Conservation (phyloP, 2,113 vertebrate genomes). For the Coturnix japonica region DNA sequence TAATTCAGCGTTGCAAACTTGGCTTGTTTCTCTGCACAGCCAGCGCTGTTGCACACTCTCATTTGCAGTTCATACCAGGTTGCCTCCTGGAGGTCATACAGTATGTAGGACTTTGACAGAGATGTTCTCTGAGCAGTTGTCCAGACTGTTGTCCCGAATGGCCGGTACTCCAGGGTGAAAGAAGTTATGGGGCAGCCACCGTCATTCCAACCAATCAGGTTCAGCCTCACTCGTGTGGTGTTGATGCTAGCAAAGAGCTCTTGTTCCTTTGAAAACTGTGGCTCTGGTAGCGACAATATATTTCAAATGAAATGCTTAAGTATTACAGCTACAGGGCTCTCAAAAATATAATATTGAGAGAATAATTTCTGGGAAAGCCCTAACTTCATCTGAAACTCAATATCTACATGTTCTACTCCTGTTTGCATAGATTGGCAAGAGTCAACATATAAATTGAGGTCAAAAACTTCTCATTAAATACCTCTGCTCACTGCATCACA, state of each 20-base stretch:
- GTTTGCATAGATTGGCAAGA: background rate
- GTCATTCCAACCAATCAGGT: constrained; percentile 97
- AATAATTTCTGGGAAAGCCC: background rate
- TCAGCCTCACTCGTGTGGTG: constrained; percentile 90
- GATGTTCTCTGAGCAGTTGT: constrained; percentile 93
- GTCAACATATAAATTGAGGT: background rate
- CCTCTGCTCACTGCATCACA: background rate
- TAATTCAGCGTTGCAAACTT: constrained; percentile 93
- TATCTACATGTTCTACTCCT: background rate
- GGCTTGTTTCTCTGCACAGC: constrained; percentile 93
- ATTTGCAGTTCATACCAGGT: constrained; percentile 98
- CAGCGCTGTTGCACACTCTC: constrained; percentile 96
- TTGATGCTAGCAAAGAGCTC: constrained; percentile 97
- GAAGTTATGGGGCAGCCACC: constrained; percentile 97
- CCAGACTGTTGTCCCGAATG: constrained; percentile 91
- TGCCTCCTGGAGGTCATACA: constrained; percentile 95
- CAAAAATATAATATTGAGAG: background rate
- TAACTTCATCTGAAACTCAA: background rate
- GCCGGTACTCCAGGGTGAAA: constrained; percentile 94
- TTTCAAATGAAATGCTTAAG: background rate
- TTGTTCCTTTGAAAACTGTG: constrained; percentile 98
- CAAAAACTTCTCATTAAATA: background rate
- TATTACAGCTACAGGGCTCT: background rate
- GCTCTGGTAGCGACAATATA: constrained; percentile 78
- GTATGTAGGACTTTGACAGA: constrained; percentile 93